phyloP scores from a whole-genome alignment of 2,888 invertebrate species.

The Ectemnius continuus region DNA sequence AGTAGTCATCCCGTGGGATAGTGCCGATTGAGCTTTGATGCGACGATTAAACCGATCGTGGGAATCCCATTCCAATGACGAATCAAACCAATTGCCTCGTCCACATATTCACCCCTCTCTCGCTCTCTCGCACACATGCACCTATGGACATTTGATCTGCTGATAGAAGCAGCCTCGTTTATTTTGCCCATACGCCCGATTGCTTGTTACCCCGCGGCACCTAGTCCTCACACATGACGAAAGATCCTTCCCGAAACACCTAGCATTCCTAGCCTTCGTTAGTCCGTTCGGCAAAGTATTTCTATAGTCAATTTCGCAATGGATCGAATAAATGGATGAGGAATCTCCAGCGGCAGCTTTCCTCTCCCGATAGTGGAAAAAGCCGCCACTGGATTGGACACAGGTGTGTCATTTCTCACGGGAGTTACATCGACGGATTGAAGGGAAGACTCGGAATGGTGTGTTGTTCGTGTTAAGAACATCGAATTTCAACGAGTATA shows the following conservation, averaged over 20 bases:
- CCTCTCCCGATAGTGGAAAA: no score
- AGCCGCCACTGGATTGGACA: background rate
- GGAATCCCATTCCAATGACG: conserved; percentile 39
- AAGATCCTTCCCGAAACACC: background rate
- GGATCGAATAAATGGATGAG: no score
- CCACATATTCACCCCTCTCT: no score
- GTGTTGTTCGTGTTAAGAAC: no score
- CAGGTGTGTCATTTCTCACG: conserved; percentile 59
- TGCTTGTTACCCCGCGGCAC: conserved; percentile 47
- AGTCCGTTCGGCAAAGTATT: background rate
- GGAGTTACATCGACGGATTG: conserved; percentile 35
- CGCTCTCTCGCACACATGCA: no score
- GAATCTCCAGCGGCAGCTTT: no score
- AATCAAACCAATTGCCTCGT: conserved; percentile 36
- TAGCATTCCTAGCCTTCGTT: background rate
- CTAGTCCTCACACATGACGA: background rate
- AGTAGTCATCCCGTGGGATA: conserved; percentile 49
- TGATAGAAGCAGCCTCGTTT: conserved; percentile 50
- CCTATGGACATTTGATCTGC: conserved; percentile 21
- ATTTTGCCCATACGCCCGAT: conserved; percentile 43
- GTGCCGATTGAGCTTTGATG: conserved; percentile 52
- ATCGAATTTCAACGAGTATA: no score
- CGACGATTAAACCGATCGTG: conserved; percentile 47
- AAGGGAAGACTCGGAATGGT: no score
- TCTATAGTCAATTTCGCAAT: background rate